Base-by-base conservation (phyloP, 2,888 invertebrate genomes). In the Marasmarcha lunaedactyla region DNA sequence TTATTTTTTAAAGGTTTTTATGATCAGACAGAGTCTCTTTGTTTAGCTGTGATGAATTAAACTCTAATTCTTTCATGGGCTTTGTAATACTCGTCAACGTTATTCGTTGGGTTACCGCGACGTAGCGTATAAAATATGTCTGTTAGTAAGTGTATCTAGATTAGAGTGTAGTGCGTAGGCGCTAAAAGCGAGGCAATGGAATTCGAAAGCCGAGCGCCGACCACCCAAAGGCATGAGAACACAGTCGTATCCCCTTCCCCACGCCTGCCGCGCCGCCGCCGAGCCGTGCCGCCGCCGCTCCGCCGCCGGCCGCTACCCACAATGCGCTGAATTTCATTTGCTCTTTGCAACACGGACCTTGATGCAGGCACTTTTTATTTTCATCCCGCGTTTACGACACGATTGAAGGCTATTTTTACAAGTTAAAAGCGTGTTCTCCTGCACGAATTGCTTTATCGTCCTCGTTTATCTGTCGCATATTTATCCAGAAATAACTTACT, bases 171-270 rank as follows among this genome's bases (percentile, higher is more conserved):
- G 26, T 34, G 14, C 34, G 78, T 79, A 78, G 79, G 81, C 79
- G 78, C 76, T 72, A 70, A 71, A 68, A 70, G 71, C 74, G 67
- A 74, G 70, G 69, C 74, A 71, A 72, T 73, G 81, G 83, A 83
- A 83, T 83, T 81, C 67, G 79, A 79, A 79, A 76, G 81, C 78
- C 73, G 73, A 73, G 73, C 78, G 70, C 64, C 71, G 81, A 79
- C 81, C 81, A 79, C 81, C 81, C 81, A 78, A 71, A 76, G 77
- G 71, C 81, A 74, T 79, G 81, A 78, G 81, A 83, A 79, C 81
- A 61, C 57, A 68, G 68, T 67, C 64, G 62, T 68, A 69, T 68
- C 69, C 76, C 77, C 71, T 76, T 77, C 78, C 79, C 77, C 79
- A 78, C 78, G 73, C 66, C 57, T 12, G 13, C 34, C 64, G 55